Evolutionary conservation across 2,888 invertebrate species (phyloP).

Genomic region (Rapana venosa): DNA sequence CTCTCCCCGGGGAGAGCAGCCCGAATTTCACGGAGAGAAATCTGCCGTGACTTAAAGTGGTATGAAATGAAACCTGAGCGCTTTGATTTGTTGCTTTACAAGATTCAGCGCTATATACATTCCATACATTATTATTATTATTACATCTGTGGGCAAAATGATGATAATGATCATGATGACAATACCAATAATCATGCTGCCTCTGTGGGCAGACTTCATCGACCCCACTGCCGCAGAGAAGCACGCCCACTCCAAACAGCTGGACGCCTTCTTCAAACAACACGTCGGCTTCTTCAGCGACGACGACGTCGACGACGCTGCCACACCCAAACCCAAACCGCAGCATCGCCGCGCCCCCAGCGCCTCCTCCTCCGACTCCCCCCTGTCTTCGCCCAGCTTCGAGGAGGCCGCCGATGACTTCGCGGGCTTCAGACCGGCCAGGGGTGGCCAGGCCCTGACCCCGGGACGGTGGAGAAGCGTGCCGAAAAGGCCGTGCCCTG

Average conservation of each 20-base stretch:
- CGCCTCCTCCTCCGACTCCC: not conserved
- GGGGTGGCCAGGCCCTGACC: not conserved
- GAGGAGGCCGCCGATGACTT: not conserved
- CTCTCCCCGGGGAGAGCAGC: no score
- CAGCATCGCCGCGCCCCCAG: not conserved
- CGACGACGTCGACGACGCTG: constrained; percentile 31
- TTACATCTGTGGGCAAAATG: no score
- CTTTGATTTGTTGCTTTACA: no score
- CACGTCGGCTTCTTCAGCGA: constrained; percentile 37
- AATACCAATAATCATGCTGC: not conserved
- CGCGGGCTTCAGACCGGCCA: no score
- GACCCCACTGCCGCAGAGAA: constrained; percentile 37
- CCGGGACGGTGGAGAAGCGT: not conserved
- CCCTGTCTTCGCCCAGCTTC: not conserved
- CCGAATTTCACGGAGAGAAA: no score
- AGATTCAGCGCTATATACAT: no score
- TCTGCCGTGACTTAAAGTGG: no score
- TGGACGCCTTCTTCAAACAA: constrained; percentile 37
- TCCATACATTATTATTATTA: no score
- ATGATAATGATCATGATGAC: no score
- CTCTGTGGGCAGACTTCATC: constrained; percentile 39
- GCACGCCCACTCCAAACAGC: constrained; percentile 39
- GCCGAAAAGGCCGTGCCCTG: not conserved
- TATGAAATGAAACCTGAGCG: no score
- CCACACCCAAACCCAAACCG: not conserved